Percentiles rank a stretch among this genome's conserved stretches.
Conservation (phyloP, 2,888 invertebrate species). For the Nebria brevicollis region DNA sequence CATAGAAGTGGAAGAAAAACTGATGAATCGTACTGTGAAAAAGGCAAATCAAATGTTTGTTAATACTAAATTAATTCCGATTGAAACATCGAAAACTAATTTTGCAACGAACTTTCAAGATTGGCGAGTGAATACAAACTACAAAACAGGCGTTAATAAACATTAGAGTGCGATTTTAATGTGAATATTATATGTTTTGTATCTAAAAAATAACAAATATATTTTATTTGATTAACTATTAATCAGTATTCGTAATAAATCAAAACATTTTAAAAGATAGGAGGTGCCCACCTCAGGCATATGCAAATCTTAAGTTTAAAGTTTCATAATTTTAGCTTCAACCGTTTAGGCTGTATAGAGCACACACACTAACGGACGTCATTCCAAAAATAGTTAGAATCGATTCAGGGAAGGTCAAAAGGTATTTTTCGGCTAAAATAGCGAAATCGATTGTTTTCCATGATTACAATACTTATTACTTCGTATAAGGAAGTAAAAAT, state of each 20-base stretch:
- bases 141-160: neutral
- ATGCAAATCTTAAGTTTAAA: too few relatives aligned
- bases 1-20: neutral
- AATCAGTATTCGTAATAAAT: neutral
- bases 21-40: neutral
- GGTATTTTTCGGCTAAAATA: too few relatives aligned
- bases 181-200: neutral
- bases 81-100: neutral
- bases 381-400: too few relatives aligned
- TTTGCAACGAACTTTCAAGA: neutral
- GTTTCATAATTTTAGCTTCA: too few relatives aligned
- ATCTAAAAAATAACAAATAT: neutral
- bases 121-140: neutral
- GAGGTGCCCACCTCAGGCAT: too few relatives aligned
- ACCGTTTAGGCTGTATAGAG: too few relatives aligned
- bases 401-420: too few relatives aligned
- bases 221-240: neutral
- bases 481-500: too few relatives aligned
- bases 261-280: too few relatives aligned
- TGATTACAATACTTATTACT: too few relatives aligned
- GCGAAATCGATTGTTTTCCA: too few relatives aligned
- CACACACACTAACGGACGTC: too few relatives aligned
- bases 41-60: constrained; percentile 11
- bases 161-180: neutral
- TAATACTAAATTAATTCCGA: neutral